These are phyloP conservation scores for Drosophila arizonae DNA, from an alignment of 1,140 invertebrate species.

Conservation along the genomic window DNA sequence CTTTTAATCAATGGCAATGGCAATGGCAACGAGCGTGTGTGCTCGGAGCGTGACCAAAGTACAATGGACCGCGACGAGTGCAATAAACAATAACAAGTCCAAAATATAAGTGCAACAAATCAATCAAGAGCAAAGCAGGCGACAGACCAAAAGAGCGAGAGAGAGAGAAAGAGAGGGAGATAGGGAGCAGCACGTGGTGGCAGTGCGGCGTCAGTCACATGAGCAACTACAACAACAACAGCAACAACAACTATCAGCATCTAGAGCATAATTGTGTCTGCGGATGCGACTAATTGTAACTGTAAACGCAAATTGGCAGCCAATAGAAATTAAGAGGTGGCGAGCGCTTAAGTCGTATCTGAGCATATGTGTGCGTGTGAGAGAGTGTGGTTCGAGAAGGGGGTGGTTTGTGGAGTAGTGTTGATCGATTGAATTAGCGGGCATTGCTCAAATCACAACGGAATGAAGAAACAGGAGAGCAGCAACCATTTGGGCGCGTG, in stretches of 20 bases:
- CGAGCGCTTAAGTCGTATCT: constrained; percentile 32
- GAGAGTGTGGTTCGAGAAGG: not conserved
- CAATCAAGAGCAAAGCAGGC: constrained; percentile 32
- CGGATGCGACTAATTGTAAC: constrained; percentile 78
- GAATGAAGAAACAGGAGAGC: too few relatives aligned
- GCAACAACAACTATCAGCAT: constrained; percentile 9
- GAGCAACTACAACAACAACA: constrained; percentile 20
- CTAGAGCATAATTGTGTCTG: constrained; percentile 53
- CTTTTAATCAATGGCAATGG: constrained; percentile 33
- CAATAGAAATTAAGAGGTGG: constrained; percentile 70
- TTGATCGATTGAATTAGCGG: constrained; percentile 76
- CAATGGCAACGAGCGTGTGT: constrained; percentile 12
- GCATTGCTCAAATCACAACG: constrained; percentile 43
- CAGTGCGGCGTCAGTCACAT: constrained; percentile 23
- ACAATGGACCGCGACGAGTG: constrained; percentile 20
- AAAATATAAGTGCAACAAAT: constrained; percentile 26
- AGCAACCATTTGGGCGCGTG: constrained; percentile 25
- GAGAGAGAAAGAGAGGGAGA: not conserved
- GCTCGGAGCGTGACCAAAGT: constrained; percentile 35
- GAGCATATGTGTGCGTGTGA: not conserved
- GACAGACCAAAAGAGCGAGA: not conserved
- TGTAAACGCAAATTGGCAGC: constrained; percentile 72
- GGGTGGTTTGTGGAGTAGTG: not conserved
- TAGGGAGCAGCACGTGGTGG: constrained; percentile 19
- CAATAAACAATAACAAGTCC: constrained; percentile 20